phyloP scores from a whole-genome alignment of 64 coral and sea anemone species.

The Acropora yongei region DNA sequence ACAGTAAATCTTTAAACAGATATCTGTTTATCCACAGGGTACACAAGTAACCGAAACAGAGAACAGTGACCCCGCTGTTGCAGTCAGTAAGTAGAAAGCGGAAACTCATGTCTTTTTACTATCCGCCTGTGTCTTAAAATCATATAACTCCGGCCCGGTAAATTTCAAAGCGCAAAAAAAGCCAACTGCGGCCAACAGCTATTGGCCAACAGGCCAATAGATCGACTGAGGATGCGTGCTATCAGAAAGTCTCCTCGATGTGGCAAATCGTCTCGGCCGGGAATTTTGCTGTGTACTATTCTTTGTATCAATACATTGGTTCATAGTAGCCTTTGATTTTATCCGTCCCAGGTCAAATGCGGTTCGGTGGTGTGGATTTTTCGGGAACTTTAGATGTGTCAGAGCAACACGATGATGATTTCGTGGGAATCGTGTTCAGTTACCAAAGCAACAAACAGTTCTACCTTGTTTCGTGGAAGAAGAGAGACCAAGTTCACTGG shows the following conservation, averaged over 20 bases:
- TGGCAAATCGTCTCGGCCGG: no score
- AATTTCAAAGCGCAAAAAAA: no score
- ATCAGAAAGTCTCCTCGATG: no score
- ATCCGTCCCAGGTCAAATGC: slow-evolving; percentile 26
- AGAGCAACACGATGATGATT: slow-evolving; percentile 82
- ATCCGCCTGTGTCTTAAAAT: no score
- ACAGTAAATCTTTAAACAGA: no score
- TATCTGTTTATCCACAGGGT: slow-evolving; percentile 56
- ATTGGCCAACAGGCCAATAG: no score
- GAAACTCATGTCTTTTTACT: neutral
- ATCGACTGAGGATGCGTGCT: no score
- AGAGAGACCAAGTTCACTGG: slow-evolving; percentile 68
- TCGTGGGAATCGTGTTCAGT: slow-evolving; percentile 87
- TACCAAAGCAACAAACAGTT: slow-evolving; percentile 75
- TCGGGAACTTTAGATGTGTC: slow-evolving; percentile 79
- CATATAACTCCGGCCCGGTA: no score
- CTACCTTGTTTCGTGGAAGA: slow-evolving; percentile 87
- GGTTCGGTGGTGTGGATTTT: slow-evolving; percentile 92
- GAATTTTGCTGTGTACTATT: no score
- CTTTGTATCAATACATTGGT: neutral
- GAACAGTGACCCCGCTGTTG: slow-evolving; percentile 85
- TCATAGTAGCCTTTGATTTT: neutral
- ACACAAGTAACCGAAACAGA: slow-evolving; percentile 72
- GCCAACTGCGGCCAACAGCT: no score
- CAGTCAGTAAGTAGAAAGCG: slow-evolving; percentile 63